These are phyloP conservation scores for Pterocles orientalis DNA, from an alignment of 2,113 vertebrate genomes.

Conservation along the genomic window DNA sequence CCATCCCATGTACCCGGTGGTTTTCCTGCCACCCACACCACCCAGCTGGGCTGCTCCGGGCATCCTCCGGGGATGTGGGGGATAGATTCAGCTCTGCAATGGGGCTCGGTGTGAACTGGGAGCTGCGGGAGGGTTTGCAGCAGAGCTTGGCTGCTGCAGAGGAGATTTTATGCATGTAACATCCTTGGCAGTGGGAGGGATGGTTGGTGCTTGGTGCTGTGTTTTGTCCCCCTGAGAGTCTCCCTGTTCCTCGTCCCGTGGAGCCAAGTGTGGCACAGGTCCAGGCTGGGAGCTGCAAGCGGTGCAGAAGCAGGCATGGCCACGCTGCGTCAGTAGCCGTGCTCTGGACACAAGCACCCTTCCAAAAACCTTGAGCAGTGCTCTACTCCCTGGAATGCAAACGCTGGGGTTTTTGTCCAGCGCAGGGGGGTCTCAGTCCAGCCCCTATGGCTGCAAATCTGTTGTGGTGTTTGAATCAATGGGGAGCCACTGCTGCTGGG, in stretches of 20 bases:
- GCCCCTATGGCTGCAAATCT: not conserved
- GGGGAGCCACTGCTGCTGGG: not conserved
- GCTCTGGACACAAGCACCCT: too few species aligned
- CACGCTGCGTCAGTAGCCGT: too few species aligned
- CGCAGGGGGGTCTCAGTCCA: not conserved
- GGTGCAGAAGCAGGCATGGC: not conserved
- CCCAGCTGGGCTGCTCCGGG: not conserved
- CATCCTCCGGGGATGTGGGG: accelerated
- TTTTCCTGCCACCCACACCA: not conserved
- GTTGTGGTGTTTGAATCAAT: accelerated
- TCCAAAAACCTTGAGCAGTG: not conserved
- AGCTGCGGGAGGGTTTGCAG: not conserved
- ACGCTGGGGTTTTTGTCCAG: accelerated
- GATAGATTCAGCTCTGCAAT: not conserved
- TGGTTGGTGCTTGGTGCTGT: accelerated
- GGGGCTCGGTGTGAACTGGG: not conserved
- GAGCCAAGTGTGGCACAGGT: accelerated
- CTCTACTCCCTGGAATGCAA: not conserved
- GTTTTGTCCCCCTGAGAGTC: not conserved
- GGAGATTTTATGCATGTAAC: not conserved
- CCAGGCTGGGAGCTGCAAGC: not conserved
- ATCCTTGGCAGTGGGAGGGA: not conserved
- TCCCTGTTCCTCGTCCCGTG: accelerated
- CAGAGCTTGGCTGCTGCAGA: accelerated
- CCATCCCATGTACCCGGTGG: accelerated